Evolutionary conservation across 1,140 invertebrate genomes (phyloP).

Genomic region (Philotrypesis tridentata): DNA sequence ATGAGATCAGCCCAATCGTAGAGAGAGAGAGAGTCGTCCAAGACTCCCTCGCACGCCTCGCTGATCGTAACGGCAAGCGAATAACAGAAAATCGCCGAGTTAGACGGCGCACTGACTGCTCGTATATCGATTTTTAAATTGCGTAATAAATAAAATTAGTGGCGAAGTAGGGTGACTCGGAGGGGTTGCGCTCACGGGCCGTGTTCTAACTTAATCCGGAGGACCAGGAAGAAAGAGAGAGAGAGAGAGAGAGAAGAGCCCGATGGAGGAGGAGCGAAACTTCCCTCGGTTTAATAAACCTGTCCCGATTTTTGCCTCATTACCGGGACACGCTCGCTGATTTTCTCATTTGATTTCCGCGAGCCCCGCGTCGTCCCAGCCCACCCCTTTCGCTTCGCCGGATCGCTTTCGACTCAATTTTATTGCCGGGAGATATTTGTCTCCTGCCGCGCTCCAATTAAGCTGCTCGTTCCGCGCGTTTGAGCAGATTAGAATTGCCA

Average conservation of each 20-base stretch:
- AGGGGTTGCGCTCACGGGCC: conserved; percentile 29
- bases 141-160: conserved; percentile 72
- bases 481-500: too few species aligned
- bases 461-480: too few species aligned
- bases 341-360: conserved; percentile 66
- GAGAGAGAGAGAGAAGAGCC: conserved; percentile 37
- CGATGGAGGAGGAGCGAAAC: conserved; percentile 50
- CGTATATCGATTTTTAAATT: conserved; percentile 71
- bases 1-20: neutral
- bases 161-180: conserved; percentile 59
- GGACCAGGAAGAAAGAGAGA: conserved; percentile 37
- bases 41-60: conserved; percentile 35
- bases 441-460: too few species aligned
- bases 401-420: conserved; percentile 7
- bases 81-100: conserved; percentile 50
- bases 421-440: too few species aligned
- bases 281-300: conserved; percentile 70
- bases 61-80: conserved; percentile 50
- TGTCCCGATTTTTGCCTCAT: conserved; percentile 71
- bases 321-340: conserved; percentile 62
- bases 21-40: neutral
- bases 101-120: too few species aligned
- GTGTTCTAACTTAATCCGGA: conserved; percentile 67
- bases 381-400: neutral
- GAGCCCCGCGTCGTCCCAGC: neutral